Evolutionary conservation across 2,113 vertebrate species (phyloP).

Genomic region (Haemorhous mexicanus): DNA sequence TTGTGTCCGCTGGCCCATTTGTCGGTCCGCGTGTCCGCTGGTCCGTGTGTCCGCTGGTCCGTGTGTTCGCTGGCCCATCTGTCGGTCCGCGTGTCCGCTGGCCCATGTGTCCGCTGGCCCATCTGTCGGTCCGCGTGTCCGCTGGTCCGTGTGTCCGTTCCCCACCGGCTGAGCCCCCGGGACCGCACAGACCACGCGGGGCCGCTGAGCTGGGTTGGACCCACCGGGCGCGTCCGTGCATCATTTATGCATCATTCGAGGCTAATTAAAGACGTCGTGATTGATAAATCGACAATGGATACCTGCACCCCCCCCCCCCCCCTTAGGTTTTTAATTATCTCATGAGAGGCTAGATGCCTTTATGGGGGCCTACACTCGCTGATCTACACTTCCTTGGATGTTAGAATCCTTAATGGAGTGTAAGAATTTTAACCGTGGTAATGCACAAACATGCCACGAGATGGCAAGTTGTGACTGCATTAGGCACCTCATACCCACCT

Average conservation of each 20-base stretch:
- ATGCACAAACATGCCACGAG: neutral
- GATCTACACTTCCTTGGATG: conserved; percentile 5
- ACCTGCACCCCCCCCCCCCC: too few relatives aligned
- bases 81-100: rapidly evolving
- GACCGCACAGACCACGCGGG: neutral
- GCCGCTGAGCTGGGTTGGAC: too few relatives aligned
- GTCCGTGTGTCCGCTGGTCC: too few relatives aligned
- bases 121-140: neutral
- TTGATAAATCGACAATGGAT: neutral
- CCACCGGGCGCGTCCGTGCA: neutral
- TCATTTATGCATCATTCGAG: neutral
- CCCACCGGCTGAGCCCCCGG: neutral
- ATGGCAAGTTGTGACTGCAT: neutral
- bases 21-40: neutral
- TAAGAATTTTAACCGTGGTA: neutral
- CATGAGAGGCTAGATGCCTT: neutral
- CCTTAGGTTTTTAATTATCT: neutral
- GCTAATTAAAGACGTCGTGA: neutral
- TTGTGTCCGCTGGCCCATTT: neutral
- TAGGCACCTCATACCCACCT: rapidly evolving
- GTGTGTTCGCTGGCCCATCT: neutral
- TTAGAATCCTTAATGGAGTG: neutral
- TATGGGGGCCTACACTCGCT: neutral
- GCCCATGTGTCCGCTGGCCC: too few relatives aligned
- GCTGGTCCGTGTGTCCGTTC: neutral